Percentiles rank a stretch among this genome's conserved stretches.
Evolutionary conservation across 2,888 invertebrate genomes (phyloP).

Genomic region (Sylvicola cinctus): DNA sequence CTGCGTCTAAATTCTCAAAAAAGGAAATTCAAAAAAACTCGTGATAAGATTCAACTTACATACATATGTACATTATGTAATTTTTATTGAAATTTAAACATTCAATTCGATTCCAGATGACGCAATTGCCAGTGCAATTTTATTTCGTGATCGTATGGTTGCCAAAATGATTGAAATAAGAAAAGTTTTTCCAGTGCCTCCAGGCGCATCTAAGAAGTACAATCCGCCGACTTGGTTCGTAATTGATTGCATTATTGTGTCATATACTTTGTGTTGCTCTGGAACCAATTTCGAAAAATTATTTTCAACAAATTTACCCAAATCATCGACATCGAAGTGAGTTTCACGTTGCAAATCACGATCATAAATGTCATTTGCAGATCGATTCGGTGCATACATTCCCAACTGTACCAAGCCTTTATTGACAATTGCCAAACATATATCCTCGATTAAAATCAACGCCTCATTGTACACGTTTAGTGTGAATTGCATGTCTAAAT

Average conservation of each 20-base stretch:
- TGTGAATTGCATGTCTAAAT: conserved; percentile 3
- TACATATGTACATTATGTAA: too few relatives aligned
- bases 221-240: conserved; percentile 8
- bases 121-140: too few relatives aligned
- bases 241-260: conserved; percentile 11
- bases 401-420: conserved; percentile 9
- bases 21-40: too few relatives aligned
- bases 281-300: conserved; percentile 3
- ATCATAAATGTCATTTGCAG: conserved; percentile 7
- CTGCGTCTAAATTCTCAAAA: too few relatives aligned
- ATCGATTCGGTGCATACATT: conserved; percentile 8
- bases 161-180: conserved; percentile 6
- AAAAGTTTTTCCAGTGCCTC: conserved; percentile 7
- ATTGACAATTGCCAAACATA: conserved; percentile 7
- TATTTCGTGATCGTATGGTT: conserved; percentile 2
- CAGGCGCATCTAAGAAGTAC: conserved; percentile 8
- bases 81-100: too few relatives aligned
- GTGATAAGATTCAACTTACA: too few relatives aligned
- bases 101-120: too few relatives aligned
- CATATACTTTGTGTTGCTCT: conserved; percentile 10
- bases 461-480: conserved; percentile 6
- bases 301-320: conserved; percentile 5
- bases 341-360: conserved; percentile 10
- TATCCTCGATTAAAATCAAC: conserved; percentile 7
- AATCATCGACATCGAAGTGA: conserved; percentile 8